Evolutionary conservation across 2,888 invertebrate genomes (phyloP), one percentile per base, ranked within the genome.

Genomic region (Hypena proboscidalis): DNA sequence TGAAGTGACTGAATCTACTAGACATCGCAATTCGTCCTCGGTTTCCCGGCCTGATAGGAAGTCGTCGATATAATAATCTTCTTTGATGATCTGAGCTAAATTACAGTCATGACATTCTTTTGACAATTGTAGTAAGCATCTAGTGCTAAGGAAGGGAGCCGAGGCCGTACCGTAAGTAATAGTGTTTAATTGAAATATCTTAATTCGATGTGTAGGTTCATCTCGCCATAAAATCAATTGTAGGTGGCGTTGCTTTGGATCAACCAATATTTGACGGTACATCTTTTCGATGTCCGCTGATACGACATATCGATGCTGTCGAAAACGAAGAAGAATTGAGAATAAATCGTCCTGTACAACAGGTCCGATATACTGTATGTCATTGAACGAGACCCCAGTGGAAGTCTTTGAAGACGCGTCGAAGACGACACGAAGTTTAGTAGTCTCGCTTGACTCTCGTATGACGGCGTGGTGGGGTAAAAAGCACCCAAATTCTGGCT

Each of bases 1-100:
- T n/a, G 30, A 6, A 2, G 21, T 35, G 1, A 57, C 45, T 17
- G 13, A 17, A 2, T 30, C 10, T 9, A 38, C 25, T 11, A 48
- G 48, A 9, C 40, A 19, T n/a, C 7, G 9, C 22, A 58, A 17
- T 1, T 36, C 46, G 2, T 17, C 2, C 15, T 39, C 29, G 4
- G 26, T 26, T 1, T 42, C 9, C 3, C 49, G 10, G 1, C 62
- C 66, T 2, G 54, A 56, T 1, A 27, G n/a, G 0, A 65, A 17
- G 40, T 65, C 66, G 11, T 66, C 64, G 1, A 51, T 8, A 34
- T 64, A 64, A 32, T 59, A 38, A 21, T 52, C 41, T 6, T 35
- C 13, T 26, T 47, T n/a, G 4, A 52, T 34, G 2, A 47, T 22
- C 0, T 39, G 3, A n/a, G 52, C 27, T 1, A 51, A 40, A 0